These are phyloP conservation scores for Crax fasciolata DNA, from an alignment of 2,797 vertebrate genomes.

Conservation along the genomic window DNA sequence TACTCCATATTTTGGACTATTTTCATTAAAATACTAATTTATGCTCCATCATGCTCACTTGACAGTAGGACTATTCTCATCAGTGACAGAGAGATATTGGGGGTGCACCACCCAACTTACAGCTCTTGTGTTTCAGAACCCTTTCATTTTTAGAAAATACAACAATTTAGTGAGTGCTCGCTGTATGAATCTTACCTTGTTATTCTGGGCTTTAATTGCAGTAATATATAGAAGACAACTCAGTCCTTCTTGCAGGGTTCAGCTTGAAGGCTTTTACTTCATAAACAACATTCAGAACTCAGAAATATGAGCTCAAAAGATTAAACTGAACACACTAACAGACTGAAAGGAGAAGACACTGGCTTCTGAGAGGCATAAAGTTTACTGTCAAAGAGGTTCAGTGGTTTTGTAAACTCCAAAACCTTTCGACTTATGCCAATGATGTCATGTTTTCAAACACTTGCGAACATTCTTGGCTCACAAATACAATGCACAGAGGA, in stretches of 20 bases:
- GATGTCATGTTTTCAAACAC: neutral
- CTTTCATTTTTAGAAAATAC: constrained; percentile 66
- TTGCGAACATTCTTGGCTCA: neutral
- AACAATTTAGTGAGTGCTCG: constrained; percentile 44
- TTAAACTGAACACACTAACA: constrained; percentile 17
- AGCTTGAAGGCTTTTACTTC: constrained; percentile 29
- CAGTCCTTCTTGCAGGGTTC: constrained; percentile 34
- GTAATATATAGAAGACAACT: constrained; percentile 11
- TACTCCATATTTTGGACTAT: constrained; percentile 35
- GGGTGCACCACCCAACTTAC: constrained; percentile 6
- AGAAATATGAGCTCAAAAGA: neutral
- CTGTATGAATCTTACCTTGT: constrained; percentile 27
- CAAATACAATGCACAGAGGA: neutral
- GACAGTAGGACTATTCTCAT: constrained; percentile 38
- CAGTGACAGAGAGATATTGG: constrained; percentile 19
- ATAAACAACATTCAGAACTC: constrained; percentile 15
- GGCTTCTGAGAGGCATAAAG: neutral
- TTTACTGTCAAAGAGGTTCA: neutral
- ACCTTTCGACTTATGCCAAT: neutral
- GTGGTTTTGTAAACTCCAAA: neutral
- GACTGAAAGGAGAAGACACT: neutral
- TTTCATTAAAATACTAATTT: constrained; percentile 1
- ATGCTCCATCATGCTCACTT: constrained; percentile 4
- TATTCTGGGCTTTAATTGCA: constrained; percentile 63
- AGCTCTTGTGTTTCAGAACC: constrained; percentile 46